phyloP scores from a whole-genome alignment of 2,113 vertebrate species.

The Miniopterus natalensis region DNA sequence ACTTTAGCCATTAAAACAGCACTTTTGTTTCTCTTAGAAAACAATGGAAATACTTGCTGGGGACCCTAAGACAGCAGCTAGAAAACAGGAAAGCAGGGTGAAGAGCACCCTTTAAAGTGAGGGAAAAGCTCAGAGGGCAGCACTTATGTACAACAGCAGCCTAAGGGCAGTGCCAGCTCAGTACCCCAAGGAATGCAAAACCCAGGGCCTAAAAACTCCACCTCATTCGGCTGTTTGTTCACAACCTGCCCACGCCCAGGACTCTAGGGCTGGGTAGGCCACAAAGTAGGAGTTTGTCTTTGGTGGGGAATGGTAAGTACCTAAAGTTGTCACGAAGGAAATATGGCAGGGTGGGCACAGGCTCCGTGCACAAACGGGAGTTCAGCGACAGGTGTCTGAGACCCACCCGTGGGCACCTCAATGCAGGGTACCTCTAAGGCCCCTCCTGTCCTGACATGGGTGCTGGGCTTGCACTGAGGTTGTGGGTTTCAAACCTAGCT shows the following conservation, averaged over 20 bases:
- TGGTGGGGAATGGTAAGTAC: not conserved
- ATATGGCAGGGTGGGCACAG: fast-evolving
- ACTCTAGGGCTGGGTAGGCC: not conserved
- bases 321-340: not conserved
- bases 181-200: not conserved
- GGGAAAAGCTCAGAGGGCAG: not conserved
- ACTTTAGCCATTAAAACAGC: not conserved
- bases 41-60: conserved; percentile 8
- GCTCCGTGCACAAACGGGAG: not conserved
- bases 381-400: not conserved
- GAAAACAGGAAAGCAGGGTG: not conserved
- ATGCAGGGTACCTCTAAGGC: too few species aligned
- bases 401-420: not conserved
- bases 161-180: not conserved
- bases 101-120: not conserved
- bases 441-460: not conserved
- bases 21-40: not conserved
- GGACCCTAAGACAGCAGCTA: not conserved
- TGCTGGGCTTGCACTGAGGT: not conserved
- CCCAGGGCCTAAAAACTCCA: not conserved
- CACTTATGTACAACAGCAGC: not conserved
- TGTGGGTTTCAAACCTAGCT: not conserved
- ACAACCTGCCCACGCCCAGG: not conserved
- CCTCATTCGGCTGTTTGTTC: not conserved
- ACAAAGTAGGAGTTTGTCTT: not conserved